Conservation (phyloP, 1,140 invertebrate species). For the Sesamia nonagrioides region DNA sequence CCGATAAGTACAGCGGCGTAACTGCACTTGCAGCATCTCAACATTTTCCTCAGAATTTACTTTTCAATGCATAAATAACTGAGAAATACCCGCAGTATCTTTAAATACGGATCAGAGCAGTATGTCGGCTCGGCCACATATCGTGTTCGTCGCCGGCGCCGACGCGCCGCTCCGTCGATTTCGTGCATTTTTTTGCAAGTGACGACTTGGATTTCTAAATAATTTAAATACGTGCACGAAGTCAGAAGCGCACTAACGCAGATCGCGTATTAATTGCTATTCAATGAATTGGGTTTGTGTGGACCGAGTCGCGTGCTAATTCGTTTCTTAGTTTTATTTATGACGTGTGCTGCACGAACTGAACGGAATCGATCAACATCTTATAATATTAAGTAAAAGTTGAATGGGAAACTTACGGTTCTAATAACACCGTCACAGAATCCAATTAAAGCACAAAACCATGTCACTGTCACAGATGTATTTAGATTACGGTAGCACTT, state of each 20-base stretch:
- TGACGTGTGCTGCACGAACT: slow-evolving; percentile 43
- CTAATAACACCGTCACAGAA: slow-evolving; percentile 74
- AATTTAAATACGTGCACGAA: slow-evolving; percentile 84
- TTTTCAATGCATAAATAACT: slow-evolving; percentile 21
- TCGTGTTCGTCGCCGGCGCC: slow-evolving; percentile 56
- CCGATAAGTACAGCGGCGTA: not conserved
- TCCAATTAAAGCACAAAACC: slow-evolving; percentile 80
- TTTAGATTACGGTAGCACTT: slow-evolving; percentile 63
- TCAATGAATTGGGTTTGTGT: slow-evolving; percentile 74
- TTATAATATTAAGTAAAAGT: slow-evolving; percentile 44
- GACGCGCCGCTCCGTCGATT: slow-evolving; percentile 74
- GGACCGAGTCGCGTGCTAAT: slow-evolving; percentile 69
- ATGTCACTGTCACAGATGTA: slow-evolving; percentile 82
- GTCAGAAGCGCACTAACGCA: slow-evolving; percentile 65
- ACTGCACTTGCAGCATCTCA: slow-evolving; percentile 6
- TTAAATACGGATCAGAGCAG: slow-evolving; percentile 31
- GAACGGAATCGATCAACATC: slow-evolving; percentile 32
- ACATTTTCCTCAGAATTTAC: slow-evolving; percentile 4
- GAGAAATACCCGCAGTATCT: slow-evolving; percentile 22
- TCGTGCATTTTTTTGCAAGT: slow-evolving; percentile 80
- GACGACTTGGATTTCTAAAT: slow-evolving; percentile 84
- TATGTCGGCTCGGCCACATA: slow-evolving; percentile 37
- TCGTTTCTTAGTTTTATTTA: slow-evolving; percentile 49
- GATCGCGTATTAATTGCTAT: slow-evolving; percentile 72
- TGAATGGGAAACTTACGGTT: slow-evolving; percentile 73